Evolutionary conservation across 2,888 invertebrate genomes (phyloP), one percentile per base, ranked within the genome.

Genomic region (Macropis europaea): DNA sequence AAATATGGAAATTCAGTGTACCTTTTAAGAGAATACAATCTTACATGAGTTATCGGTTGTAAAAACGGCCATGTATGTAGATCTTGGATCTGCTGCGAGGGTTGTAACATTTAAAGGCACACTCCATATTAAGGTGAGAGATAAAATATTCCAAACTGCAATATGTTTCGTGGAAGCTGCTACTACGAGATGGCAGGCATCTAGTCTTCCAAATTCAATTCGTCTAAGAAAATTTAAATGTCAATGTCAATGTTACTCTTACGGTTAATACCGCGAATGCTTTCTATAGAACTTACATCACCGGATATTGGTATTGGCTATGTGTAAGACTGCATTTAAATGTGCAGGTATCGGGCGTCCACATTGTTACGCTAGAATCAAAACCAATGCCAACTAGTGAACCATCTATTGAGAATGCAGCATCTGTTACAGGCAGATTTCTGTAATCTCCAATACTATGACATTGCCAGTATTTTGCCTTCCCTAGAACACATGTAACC

Each of bases 381-480:
- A 94, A 96, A 7, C 93, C 93, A 11, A 94, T 94, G 3, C 93
- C 95, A 40, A 96, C 85, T 22, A 96, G 86, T 0, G 96, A 95
- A n/a, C 95, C 95, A 88, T 96, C 96, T 63, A 92, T 91, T 0
- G 95, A 94, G 89, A 96, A 96, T 43, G 92, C 92, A 2, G 93
- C 90, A 38, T 92, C 91, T 17, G 91, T 91, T 19, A 94, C 91
- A 0, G 91, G 88, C 15, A 93, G 86, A 74, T 93, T 90, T 53
- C 93, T 91, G 82, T 94, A 96, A 63, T 90, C 92, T 0, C 93
- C 93, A 19, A 92, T 90, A 26, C 92, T 92, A 30, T 92, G 91
- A 85, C 95, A 95, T 63, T 88, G 91, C 96, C 96, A 96, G 67
- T 91, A 91, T 54, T 90, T 90, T n/a, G 91, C 90, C 60, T 91